phyloP scores from a whole-genome alignment of 2,797 vertebrate species.

The Fringilla coelebs region DNA sequence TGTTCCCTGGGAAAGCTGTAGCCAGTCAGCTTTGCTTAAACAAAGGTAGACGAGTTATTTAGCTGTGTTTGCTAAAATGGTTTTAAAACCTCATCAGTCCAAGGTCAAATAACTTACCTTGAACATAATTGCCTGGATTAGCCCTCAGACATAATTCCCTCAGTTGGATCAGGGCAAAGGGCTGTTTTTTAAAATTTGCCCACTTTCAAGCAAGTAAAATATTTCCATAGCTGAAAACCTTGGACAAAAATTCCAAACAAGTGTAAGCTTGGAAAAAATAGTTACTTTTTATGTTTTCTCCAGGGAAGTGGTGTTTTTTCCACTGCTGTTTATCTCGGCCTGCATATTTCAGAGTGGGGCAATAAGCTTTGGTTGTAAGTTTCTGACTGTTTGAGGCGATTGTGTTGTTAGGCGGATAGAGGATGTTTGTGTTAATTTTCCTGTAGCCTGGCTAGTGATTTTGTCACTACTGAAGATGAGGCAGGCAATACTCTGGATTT shows the following conservation, averaged over 20 bases:
- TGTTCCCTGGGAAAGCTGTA: background rate
- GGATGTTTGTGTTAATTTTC: background rate
- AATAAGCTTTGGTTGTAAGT: background rate
- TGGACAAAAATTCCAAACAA: background rate
- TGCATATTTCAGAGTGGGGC: background rate
- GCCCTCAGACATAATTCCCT: background rate
- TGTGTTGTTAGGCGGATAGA: fast-evolving
- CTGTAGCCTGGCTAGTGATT: background rate
- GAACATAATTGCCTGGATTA: constrained; percentile 15
- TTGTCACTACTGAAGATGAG: background rate
- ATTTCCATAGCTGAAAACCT: background rate
- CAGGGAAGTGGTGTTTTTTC: background rate
- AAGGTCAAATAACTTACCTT: constrained; percentile 23
- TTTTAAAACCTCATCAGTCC: background rate
- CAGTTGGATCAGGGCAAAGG: background rate
- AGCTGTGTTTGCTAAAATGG: background rate
- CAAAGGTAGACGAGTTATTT: background rate
- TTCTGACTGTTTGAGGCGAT: background rate
- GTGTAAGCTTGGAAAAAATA: background rate
- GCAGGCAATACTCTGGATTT: fast-evolving
- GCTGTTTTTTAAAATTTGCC: constrained; percentile 1
- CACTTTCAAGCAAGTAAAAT: background rate
- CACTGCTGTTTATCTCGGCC: background rate
- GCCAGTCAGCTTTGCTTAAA: background rate
- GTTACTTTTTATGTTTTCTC: background rate